Evolutionary conservation across 1,140 invertebrate species (phyloP).

Genomic region (Lepidostoma basale): DNA sequence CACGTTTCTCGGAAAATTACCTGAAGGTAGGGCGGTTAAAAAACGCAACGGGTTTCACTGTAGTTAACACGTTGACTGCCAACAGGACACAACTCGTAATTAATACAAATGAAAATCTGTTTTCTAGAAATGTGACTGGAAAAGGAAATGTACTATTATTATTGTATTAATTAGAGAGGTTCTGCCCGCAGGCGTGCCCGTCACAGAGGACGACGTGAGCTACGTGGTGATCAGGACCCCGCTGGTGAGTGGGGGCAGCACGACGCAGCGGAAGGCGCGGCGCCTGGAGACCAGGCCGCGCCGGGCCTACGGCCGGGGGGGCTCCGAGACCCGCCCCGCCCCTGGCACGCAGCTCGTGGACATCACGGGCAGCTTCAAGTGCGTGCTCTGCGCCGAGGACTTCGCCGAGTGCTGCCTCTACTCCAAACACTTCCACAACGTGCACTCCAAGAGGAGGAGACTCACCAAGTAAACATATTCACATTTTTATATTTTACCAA

Average conservation of each 20-base stretch:
- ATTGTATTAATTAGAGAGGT: no score
- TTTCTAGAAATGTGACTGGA: no score
- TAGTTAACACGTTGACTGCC: no score
- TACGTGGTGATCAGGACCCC: slow-evolving; percentile 43
- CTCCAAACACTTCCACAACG: slow-evolving; percentile 55
- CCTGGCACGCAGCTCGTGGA: not conserved
- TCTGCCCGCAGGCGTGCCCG: not conserved
- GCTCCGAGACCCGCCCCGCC: not conserved
- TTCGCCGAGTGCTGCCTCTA: slow-evolving; percentile 59
- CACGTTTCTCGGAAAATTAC: no score
- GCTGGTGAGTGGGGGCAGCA: not conserved
- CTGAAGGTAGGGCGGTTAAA: no score
- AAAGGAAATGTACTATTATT: no score
- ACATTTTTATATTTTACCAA: no score
- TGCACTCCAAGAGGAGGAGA: slow-evolving; percentile 54
- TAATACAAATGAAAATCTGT: no score
- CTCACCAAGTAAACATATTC: slow-evolving; percentile 8
- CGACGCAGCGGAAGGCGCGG: not conserved
- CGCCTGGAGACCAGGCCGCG: slow-evolving; percentile 36
- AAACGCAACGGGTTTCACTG: no score
- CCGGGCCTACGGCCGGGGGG: slow-evolving; percentile 31
- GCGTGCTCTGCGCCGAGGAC: slow-evolving; percentile 53
- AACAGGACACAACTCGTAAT: no score
- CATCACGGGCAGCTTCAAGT: slow-evolving; percentile 54
- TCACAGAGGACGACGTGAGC: slow-evolving; percentile 26